phyloP scores from a whole-genome alignment of 2,797 vertebrate species.

The Neopelma chrysocephalum region DNA sequence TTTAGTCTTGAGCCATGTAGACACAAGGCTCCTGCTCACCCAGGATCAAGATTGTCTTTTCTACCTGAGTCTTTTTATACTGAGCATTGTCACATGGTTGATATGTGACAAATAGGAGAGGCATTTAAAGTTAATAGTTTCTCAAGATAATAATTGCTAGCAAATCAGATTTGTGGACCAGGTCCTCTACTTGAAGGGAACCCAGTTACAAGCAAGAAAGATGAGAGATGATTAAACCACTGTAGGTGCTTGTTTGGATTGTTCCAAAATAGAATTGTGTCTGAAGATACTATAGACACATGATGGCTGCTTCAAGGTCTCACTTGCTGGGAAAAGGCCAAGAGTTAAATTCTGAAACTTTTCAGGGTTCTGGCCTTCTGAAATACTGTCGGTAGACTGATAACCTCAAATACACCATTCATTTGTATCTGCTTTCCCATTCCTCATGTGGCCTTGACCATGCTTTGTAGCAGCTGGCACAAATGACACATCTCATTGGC shows the following conservation, averaged over 20 bases:
- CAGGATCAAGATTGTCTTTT: not conserved
- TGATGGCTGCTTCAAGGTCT: not conserved
- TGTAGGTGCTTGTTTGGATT: not conserved
- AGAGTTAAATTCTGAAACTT: not conserved
- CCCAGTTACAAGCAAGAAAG: not conserved
- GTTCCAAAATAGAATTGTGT: not conserved
- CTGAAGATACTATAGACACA: rapidly evolving
- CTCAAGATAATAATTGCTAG: not conserved
- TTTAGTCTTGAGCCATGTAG: rapidly evolving
- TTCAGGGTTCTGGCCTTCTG: not conserved
- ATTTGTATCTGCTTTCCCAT: not conserved
- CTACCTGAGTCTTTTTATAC: not conserved
- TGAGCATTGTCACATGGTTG: not conserved
- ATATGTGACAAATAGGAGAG: not conserved
- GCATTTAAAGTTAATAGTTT: not conserved
- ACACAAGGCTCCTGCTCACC: not conserved
- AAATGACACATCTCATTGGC: not conserved
- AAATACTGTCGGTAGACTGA: not conserved
- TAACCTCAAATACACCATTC: not conserved
- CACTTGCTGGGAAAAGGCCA: not conserved
- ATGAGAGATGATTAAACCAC: not conserved
- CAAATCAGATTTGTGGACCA: not conserved
- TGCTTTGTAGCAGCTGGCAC: not conserved
- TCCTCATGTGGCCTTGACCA: not conserved
- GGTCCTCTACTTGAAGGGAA: not conserved